Percentiles rank a stretch among this genome's conserved stretches.
These are phyloP conservation scores for Lophotis ruficrista DNA, from an alignment of 2,113 vertebrate genomes.

Conservation along the genomic window DNA sequence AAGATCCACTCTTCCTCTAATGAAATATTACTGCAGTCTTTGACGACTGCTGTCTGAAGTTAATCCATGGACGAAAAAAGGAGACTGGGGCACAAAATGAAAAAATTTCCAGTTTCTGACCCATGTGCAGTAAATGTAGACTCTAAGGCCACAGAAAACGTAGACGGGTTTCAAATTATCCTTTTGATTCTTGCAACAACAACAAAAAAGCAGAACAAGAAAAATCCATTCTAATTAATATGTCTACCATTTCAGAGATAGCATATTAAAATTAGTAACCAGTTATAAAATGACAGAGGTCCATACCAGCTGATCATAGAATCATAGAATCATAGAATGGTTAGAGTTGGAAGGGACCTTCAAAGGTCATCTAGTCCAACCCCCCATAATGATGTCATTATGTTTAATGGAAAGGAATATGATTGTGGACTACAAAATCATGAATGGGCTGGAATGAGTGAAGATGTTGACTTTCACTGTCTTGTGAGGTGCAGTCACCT, in stretches of 20 bases:
- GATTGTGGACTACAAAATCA: background rate
- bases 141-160: background rate
- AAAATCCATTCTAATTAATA: background rate
- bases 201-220: background rate
- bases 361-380: too few species aligned
- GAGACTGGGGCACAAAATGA: background rate
- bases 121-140: background rate
- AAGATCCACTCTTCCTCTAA: background rate
- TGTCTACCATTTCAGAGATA: background rate
- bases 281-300: background rate
- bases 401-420: background rate
- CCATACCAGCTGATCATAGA: accelerated
- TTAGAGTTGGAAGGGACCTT: too few species aligned
- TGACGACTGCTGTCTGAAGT: background rate
- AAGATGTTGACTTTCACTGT: background rate
- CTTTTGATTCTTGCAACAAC: background rate
- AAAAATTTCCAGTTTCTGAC: background rate
- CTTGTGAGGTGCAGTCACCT: background rate
- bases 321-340: too few species aligned
- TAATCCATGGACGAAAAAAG: background rate
- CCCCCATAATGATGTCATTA: too few species aligned
- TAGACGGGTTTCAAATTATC: background rate
- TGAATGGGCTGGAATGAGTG: background rate
- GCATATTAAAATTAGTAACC: background rate
- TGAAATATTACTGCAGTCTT: background rate